Conservation (phyloP, 2,797 vertebrate species). For the Cottoperca gobio region DNA sequence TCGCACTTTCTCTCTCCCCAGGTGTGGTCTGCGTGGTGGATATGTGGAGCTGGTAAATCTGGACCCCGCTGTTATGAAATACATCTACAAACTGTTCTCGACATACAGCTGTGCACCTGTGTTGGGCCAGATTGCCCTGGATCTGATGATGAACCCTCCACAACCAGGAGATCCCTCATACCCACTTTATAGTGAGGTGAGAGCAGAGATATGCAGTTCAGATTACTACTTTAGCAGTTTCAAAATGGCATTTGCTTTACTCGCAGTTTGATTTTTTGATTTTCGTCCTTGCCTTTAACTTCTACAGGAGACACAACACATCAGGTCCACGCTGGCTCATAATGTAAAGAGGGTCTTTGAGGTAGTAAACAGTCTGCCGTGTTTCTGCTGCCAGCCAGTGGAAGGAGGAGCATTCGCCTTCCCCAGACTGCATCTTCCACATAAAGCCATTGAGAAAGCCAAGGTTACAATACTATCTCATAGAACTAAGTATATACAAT, state of each 20-base stretch:
- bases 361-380: constrained; percentile 71
- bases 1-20: constrained; percentile 38
- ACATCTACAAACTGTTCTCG: constrained; percentile 32
- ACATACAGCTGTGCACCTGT: constrained; percentile 30
- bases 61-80: constrained; percentile 66
- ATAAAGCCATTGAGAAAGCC: constrained; percentile 73
- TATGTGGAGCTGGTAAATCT: constrained; percentile 84
- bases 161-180: constrained; percentile 81
- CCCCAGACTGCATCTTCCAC: constrained; percentile 76
- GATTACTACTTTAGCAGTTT: not conserved
- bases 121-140: constrained; percentile 79
- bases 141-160: constrained; percentile 80
- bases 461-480: constrained; percentile 65
- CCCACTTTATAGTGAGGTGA: constrained; percentile 66
- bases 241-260: not conserved
- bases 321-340: constrained; percentile 40
- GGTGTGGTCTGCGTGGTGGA: constrained; percentile 83
- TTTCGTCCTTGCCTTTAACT: not conserved
- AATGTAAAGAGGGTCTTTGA: constrained; percentile 62
- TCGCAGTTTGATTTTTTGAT: not conserved
- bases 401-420: constrained; percentile 78
- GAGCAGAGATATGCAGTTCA: not conserved
- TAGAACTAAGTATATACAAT: not conserved
- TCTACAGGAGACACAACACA: constrained; percentile 75
- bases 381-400: constrained; percentile 75